Evolutionary conservation across 2,888 invertebrate genomes (phyloP).

Genomic region (Campaea margaritaria): DNA sequence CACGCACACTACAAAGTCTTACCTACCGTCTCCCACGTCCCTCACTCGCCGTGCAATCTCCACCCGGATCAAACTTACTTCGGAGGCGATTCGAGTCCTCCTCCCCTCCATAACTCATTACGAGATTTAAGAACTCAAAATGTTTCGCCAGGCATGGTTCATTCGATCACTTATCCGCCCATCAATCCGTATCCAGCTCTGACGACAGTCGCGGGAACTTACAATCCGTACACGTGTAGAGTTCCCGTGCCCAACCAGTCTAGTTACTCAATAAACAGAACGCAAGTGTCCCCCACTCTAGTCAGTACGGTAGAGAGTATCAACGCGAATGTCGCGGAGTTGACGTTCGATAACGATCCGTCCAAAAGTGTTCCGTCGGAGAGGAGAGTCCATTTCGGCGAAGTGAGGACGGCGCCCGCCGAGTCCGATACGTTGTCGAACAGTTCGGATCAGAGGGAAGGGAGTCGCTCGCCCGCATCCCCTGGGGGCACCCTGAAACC

Average conservation of each 20-base stretch:
- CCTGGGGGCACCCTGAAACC: constrained; percentile 63
- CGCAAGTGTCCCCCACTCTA: constrained; percentile 59
- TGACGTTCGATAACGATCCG: constrained; percentile 59
- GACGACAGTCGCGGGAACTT: constrained; percentile 80
- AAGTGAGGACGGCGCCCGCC: constrained; percentile 73
- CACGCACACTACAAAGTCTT: constrained; percentile 78
- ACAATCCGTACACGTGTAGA: constrained; percentile 77
- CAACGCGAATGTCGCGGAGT: constrained; percentile 70
- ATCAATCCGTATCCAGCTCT: constrained; percentile 78
- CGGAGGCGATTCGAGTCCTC: constrained; percentile 53
- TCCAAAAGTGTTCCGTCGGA: constrained; percentile 76
- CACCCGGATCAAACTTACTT: constrained; percentile 73
- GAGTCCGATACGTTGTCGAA: constrained; percentile 70
- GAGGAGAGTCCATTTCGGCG: constrained; percentile 82
- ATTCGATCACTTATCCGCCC: constrained; percentile 79
- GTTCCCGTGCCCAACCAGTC: constrained; percentile 65
- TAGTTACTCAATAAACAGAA: constrained; percentile 54
- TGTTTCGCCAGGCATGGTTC: constrained; percentile 68
- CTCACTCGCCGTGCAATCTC: constrained; percentile 77
- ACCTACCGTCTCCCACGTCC: constrained; percentile 78
- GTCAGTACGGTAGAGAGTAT: constrained; percentile 66
- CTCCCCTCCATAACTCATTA: constrained; percentile 65
- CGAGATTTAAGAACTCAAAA: constrained; percentile 68
- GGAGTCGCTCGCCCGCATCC: constrained; percentile 64
- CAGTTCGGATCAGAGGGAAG: constrained; percentile 72